These are phyloP conservation scores for Marcusenius ussheri DNA, from an alignment of 2,113 vertebrate genomes.

Conservation along the genomic window DNA sequence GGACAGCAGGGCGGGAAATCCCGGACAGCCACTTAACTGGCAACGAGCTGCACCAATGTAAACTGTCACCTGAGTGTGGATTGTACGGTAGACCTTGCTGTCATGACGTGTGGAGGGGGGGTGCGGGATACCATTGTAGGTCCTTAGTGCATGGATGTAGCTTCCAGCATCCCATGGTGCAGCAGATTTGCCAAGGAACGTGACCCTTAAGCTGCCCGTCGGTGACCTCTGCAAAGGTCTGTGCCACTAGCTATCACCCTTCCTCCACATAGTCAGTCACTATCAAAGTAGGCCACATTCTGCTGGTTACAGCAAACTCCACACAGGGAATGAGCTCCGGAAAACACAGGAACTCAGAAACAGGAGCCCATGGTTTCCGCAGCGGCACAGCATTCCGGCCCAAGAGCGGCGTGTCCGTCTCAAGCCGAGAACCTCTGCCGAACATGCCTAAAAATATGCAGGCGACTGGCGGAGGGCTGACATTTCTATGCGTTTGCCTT, in stretches of 20 bases:
- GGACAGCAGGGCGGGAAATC: background rate
- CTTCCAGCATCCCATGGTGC: background rate
- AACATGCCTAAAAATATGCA: constrained; percentile 29
- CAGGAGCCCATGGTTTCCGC: background rate
- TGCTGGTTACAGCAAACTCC: background rate
- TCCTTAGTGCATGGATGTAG: background rate
- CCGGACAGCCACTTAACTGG: background rate
- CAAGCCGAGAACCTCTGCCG: background rate
- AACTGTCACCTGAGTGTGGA: background rate
- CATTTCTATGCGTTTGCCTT: constrained; percentile 3
- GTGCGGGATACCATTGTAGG: background rate
- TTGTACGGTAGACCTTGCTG: background rate
- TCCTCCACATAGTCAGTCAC: background rate
- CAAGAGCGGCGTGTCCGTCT: background rate
- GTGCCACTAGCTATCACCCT: background rate
- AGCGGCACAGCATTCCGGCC: background rate
- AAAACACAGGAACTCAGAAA: background rate
- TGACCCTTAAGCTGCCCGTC: background rate
- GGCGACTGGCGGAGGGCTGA: background rate
- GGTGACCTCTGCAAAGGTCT: background rate
- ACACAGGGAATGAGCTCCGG: background rate
- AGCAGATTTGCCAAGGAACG: background rate
- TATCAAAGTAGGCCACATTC: background rate
- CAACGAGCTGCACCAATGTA: background rate
- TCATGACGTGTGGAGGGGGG: background rate